Evolutionary conservation across 1,140 invertebrate genomes (phyloP), one percentile per base, ranked within the genome.

Genomic region (Cydia pomonella): DNA sequence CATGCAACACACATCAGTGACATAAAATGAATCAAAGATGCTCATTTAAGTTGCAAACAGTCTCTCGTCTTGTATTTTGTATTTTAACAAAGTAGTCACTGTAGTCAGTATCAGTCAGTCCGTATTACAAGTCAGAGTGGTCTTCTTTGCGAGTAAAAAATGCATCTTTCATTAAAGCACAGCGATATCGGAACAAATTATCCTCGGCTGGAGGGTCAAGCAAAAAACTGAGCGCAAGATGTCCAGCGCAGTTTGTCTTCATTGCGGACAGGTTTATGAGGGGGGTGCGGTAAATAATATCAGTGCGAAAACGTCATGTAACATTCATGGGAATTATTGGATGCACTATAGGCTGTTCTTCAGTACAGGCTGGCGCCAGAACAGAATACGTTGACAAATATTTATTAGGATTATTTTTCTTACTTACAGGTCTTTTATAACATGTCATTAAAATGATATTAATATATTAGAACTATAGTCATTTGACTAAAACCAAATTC

Each of bases 231-330:
- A 74, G 73, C 62, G 74, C 85, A 87, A 87, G 84, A 87, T 87
- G 87, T 87, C 86, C 81, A 76, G 41, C 13, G 80, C 89, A 84
- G 84, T 91, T 90, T 91, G 86, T 91, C 89, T 91, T 89, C 89
- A 91, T 91, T 78, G 82, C 73, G 69, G 86, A 91, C 89, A 90
- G 88, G 82, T 90, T 91, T 91, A 91, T 91, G 77, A 81, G 78
- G n/a, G 79, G 80, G 87, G 83, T 79, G 81, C 88, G 89, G 89
- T 91, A 91, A 91, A 91, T 91, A 91, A 91, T 91, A 91, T 87
- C 86, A 82, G 80, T 84, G 87, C 83, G 80, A 78, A 84, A 86
- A 83, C 84, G 82, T 90, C 89, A 91, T 91, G 87, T 86, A 90
- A 90, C 89, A 91, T 91, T 91, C 89, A 91, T 91, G 81, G 79